Conservation (phyloP, 2,113 vertebrate genomes). For the Neolamprologus caudopunctatus region DNA sequence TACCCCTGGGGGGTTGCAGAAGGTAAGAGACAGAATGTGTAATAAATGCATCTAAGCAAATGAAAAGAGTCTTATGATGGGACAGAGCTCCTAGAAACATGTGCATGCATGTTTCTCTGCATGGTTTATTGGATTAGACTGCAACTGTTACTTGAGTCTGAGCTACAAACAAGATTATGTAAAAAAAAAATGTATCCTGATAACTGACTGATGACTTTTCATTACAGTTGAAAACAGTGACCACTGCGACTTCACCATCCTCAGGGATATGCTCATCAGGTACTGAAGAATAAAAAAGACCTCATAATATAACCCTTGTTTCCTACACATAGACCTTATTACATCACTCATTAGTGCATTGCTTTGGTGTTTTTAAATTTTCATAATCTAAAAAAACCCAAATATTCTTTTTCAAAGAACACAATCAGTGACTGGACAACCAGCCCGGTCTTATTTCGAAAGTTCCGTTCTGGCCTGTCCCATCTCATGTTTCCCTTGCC, state of each 20-base stretch:
- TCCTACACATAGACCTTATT: neutral
- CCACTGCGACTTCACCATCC: slow-evolving; percentile 98
- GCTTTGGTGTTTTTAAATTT: neutral
- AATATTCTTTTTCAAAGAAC: neutral
- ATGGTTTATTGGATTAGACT: neutral
- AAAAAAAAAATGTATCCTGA: accelerated
- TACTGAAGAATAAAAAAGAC: slow-evolving; percentile 43
- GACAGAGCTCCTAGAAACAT: accelerated
- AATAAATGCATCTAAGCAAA: neutral
- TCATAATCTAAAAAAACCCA: accelerated
- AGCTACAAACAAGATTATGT: neutral
- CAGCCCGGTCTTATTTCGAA: neutral
- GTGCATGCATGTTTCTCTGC: neutral
- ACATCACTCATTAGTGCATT: neutral
- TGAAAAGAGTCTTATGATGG: neutral
- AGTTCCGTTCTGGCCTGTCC: neutral
- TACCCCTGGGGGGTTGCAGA: slow-evolving; percentile 99
- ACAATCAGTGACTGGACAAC: neutral
- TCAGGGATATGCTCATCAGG: slow-evolving; percentile 99
- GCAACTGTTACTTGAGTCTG: neutral
- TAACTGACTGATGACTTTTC: neutral
- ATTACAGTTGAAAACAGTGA: slow-evolving; percentile 91
- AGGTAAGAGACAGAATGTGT: slow-evolving; percentile 71
- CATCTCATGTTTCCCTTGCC: neutral
- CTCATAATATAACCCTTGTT: neutral